Evolutionary conservation across 2,797 vertebrate genomes (phyloP).

Genomic region (Siniperca scherzeri): DNA sequence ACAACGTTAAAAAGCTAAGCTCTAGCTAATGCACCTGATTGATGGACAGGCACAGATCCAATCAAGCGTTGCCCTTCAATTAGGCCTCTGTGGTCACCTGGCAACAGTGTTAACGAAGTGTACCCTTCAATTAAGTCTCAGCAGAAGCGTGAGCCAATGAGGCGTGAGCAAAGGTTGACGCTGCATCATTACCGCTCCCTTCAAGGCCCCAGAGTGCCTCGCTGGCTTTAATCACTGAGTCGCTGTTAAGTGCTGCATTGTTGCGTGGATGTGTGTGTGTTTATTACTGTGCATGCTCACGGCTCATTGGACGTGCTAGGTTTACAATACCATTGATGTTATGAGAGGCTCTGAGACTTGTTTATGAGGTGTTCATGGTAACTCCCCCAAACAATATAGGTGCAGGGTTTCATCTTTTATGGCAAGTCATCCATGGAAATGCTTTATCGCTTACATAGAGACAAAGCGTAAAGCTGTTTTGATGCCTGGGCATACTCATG

Average conservation of each 20-base stretch:
- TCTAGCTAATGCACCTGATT: constrained; percentile 59
- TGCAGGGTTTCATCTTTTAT: constrained; percentile 44
- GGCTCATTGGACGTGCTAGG: constrained; percentile 37
- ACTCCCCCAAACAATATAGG: constrained; percentile 51
- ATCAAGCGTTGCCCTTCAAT: constrained; percentile 52
- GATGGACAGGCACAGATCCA: constrained; percentile 64
- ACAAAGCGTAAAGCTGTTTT: constrained; percentile 24
- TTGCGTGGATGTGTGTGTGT: not conserved
- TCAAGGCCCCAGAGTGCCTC: constrained; percentile 38
- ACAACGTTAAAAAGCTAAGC: constrained; percentile 22
- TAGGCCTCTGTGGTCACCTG: constrained; percentile 63
- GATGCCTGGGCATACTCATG: constrained; percentile 14
- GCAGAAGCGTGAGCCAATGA: constrained; percentile 64
- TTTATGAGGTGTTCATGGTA: constrained; percentile 56
- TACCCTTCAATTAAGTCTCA: constrained; percentile 58
- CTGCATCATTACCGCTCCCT: constrained; percentile 38
- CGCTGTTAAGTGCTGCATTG: not conserved
- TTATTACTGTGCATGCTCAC: constrained; percentile 28
- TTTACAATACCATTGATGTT: constrained; percentile 50
- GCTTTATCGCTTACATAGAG: constrained; percentile 46
- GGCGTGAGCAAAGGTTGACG: constrained; percentile 48
- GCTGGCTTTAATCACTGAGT: constrained; percentile 50
- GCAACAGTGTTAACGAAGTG: constrained; percentile 60
- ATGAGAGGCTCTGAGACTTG: constrained; percentile 38
- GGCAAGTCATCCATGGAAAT: constrained; percentile 42